Base-by-base conservation (phyloP, 2,888 invertebrate species). In the Spicauda simplicius region DNA sequence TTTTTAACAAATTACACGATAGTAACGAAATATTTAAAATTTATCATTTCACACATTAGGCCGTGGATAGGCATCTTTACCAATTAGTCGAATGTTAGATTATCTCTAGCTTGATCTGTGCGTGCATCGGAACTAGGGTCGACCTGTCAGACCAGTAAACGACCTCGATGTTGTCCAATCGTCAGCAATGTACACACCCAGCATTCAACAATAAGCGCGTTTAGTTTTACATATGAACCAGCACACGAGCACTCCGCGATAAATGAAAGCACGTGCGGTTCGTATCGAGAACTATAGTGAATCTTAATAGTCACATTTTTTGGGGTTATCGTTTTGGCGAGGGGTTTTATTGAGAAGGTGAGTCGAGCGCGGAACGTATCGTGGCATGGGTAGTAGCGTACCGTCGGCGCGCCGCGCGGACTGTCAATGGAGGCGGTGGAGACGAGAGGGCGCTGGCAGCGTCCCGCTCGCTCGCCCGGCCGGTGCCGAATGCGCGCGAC, bases 81-180 rank as follows among this genome's bases (percentile, higher is more conserved):
- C 82, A 81, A 82, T 79, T 76, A 75, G 74, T 72, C 71, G 74
- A 53, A 52, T 70, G 55, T 16, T 57, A 71, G 57, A 56, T 75
- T 77, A 75, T 73, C 71, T 76, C 77, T 75, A 75, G 74, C 75
- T 76, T 72, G 75, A 72, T 71, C 73, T 76, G 79, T 77, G 80
- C 78, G 80, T 80, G 79, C 77, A 75, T 78, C 72, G 80, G 78
- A 83, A 72, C 69, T 74, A 73, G 76, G 81, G 82, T 83, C 81
- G 83, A 88, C 88, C 82, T 81, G 88, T 87, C 85, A 81, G 87
- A 90, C 88, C 88, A 87, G 86, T 91, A 85, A 85, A 86, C 87
- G 88, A 86, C 91, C 91, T 90, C 88, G 88, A 82, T 84, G 83
- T 80, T 85, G 84, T 83, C 82, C 80, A 79, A 72, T 78, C 75